Base-by-base conservation (phyloP, 1,140 invertebrate genomes). In the Panonychus citri region DNA sequence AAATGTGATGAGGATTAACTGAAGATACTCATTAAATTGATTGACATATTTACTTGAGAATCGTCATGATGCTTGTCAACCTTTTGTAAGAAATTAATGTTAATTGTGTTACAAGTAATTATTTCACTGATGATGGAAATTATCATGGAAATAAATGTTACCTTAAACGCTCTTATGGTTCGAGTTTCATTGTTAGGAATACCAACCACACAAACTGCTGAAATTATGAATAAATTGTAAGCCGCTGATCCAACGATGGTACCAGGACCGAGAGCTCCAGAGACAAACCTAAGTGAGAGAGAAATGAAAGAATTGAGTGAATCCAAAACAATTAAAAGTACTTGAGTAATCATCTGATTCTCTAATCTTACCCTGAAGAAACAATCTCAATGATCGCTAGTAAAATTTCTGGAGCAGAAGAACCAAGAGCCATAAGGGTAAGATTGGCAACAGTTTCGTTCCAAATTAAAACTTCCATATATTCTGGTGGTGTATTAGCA, bases 241-340 rank as follows among this genome's bases (percentile, higher is more conserved):
- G 77, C 77, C 17, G 77, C 77, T 2, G 77, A 78, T 19, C 77
- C 77, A n/a, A 80, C 78, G 58, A 80, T 79, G 7, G 78, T 79
- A 34, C 76, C 73, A 0, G 78, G 78, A 4, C 78, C 78, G 0
- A 80, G 62, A 15, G 71, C 69, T 4, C 76, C 77, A 1, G 77
- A 67, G 43, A 63, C 53, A 57, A 74, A 74, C 7, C 61, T 59
- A n/a, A 39, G 40, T 40, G 34, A 24, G 24, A 59, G 26, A 30
- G 25, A 13, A 10, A 42, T 42, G 3, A 2, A 54, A 25, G 13
- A n/a, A 46, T 46, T 46, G 21, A 12, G 5, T 34, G 30, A 34
- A 34, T 34, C n/a, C n/a, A n/a, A n/a, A n/a, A n/a, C n/a, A n/a
- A n/a, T n/a, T n/a, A n/a, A n/a, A n/a, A n/a, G n/a, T n/a, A n/a